Evolutionary conservation across 2,113 vertebrate species (phyloP).

Genomic region (Triplophysa rosa): DNA sequence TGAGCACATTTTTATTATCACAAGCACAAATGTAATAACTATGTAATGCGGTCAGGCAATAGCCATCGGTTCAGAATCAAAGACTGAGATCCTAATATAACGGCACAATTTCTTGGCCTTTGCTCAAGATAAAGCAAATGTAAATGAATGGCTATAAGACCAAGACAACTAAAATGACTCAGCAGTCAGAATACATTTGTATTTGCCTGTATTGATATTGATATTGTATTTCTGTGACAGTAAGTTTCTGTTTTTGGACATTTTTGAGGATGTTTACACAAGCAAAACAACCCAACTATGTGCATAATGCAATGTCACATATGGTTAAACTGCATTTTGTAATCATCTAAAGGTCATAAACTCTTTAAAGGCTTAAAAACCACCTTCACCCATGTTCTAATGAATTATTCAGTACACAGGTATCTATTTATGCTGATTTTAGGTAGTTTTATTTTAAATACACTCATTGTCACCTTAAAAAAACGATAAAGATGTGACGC

Average conservation of each 20-base stretch:
- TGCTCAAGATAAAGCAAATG: conserved; percentile 62
- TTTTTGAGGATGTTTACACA: no score
- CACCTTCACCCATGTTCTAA: no score
- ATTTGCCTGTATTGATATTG: background rate
- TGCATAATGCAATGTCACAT: no score
- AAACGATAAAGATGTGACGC: no score
- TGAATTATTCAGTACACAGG: no score
- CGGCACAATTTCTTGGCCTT: conserved; percentile 69
- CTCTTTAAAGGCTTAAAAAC: no score
- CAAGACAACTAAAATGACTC: conserved; percentile 19
- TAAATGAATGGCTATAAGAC: conserved; percentile 64
- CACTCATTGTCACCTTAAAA: no score
- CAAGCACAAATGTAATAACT: background rate
- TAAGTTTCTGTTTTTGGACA: background rate
- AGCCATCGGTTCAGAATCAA: conserved; percentile 55
- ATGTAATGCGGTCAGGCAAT: background rate
- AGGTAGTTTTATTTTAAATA: no score
- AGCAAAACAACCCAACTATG: no score
- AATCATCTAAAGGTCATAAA: no score
- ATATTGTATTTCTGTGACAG: conserved; percentile 12
- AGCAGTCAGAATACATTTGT: conserved; percentile 36
- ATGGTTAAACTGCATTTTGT: no score
- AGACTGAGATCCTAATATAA: conserved; percentile 66
- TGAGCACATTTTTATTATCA: background rate
- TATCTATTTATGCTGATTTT: no score